Evolutionary conservation across 2,797 vertebrate genomes (phyloP).

Genomic region (Trachurus trachurus): DNA sequence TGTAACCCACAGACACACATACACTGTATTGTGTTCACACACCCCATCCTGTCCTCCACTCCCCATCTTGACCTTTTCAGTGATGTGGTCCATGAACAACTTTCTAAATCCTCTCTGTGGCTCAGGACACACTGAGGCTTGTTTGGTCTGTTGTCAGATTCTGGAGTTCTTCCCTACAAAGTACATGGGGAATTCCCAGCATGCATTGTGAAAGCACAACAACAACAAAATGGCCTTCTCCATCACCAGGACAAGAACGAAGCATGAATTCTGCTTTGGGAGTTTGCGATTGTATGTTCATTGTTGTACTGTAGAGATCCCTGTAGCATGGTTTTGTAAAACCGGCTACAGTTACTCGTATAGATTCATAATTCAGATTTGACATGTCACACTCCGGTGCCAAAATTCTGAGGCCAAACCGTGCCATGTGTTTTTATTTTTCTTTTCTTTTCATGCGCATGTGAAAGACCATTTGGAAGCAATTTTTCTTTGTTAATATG

Average conservation of each 20-base stretch:
- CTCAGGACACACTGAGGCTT: constrained; percentile 43
- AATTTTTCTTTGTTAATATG: constrained; percentile 89
- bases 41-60: constrained; percentile 50
- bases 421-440: constrained; percentile 79
- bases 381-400: constrained; percentile 66
- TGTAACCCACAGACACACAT: constrained; percentile 2
- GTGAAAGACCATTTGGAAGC: constrained; percentile 86
- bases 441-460: constrained; percentile 74
- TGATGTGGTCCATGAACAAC: constrained; percentile 44
- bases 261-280: constrained; percentile 24
- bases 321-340: constrained; percentile 37
- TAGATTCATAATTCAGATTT: constrained; percentile 69
- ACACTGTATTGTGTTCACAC: constrained; percentile 50
- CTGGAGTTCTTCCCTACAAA: constrained; percentile 62
- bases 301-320: constrained; percentile 12
- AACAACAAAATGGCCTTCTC: constrained; percentile 39
- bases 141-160: constrained; percentile 57
- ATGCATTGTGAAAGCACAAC: constrained; percentile 52
- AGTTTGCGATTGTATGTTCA: constrained; percentile 29
- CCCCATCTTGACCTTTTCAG: constrained; percentile 54
- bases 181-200: constrained; percentile 67
- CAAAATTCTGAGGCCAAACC: constrained; percentile 66
- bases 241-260: constrained; percentile 56
- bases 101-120: constrained; percentile 44
- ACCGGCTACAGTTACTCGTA: constrained; percentile 59